Percentiles rank a stretch among this genome's conserved stretches.
These are phyloP conservation scores for Dusona sp. DNA, from an alignment of 2,888 invertebrate genomes.

Conservation along the genomic window DNA sequence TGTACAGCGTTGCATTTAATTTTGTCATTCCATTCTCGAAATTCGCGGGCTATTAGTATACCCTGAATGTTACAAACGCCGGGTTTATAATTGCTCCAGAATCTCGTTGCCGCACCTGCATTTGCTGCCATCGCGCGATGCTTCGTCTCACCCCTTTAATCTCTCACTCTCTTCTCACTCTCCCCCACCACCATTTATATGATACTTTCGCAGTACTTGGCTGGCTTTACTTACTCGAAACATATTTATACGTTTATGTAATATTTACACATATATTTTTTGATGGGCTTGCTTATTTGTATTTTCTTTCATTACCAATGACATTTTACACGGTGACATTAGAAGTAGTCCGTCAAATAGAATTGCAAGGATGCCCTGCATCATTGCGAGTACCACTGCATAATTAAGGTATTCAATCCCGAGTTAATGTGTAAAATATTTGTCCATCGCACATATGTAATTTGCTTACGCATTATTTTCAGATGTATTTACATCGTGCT, in stretches of 20 bases:
- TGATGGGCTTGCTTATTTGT: slow-evolving; percentile 5
- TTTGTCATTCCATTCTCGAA: slow-evolving; percentile 55
- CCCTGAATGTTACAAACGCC: slow-evolving; percentile 59
- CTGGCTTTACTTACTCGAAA: slow-evolving; percentile 41
- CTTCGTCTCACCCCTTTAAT: background rate
- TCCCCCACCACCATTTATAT: slow-evolving; percentile 27
- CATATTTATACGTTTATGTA: background rate
- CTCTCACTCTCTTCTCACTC: background rate
- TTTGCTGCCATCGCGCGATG: background rate
- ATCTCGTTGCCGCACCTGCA: slow-evolving; percentile 36
- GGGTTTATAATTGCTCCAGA: slow-evolving; percentile 56
- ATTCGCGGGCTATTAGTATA: slow-evolving; percentile 60
- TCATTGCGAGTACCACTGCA: background rate
- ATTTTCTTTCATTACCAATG: slow-evolving; percentile 33
- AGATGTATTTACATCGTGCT: background rate
- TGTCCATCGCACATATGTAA: background rate
- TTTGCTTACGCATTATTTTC: background rate
- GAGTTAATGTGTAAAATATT: background rate
- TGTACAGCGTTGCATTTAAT: slow-evolving; percentile 55
- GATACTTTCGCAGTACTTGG: slow-evolving; percentile 32
- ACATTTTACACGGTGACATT: background rate
- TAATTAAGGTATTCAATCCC: background rate
- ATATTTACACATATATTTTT: background rate
- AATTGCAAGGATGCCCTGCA: background rate
- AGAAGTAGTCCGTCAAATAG: background rate